A percentile compares a stretch with the other conserved stretches of the same genome.
phyloP scores from a whole-genome alignment of 2,888 invertebrate genomes.

The Acanthoscelides obtectus region DNA sequence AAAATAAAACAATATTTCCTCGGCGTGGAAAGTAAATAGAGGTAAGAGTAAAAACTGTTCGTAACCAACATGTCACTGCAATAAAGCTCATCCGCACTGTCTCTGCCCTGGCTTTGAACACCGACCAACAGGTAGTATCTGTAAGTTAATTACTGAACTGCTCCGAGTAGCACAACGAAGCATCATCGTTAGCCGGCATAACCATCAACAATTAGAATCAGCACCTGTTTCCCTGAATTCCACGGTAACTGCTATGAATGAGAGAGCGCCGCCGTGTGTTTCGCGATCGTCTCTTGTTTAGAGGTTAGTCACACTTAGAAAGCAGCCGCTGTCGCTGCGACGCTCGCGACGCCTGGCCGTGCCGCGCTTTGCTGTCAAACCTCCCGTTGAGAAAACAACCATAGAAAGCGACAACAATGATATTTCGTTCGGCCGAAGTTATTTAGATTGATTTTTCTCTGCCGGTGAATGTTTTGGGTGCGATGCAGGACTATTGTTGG shows the following conservation, averaged over 20 bases:
- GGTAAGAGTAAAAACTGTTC: too few relatives aligned
- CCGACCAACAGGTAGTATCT: neutral
- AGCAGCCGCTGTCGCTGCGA: too few relatives aligned
- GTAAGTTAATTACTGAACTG: neutral
- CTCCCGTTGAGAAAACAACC: neutral
- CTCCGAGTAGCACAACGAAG: neutral
- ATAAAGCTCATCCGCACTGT: too few relatives aligned
- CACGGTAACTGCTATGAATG: neutral
- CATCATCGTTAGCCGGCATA: neutral
- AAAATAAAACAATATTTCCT: too few relatives aligned
- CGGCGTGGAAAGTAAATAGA: too few relatives aligned
- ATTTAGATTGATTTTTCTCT: neutral
- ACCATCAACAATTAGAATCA: too few relatives aligned
- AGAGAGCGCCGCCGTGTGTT: neutral
- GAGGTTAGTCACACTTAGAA: neutral
- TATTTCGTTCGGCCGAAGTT: neutral
- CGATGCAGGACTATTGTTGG: neutral
- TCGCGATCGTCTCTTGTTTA: neutral
- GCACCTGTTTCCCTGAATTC: neutral
- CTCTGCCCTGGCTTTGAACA: too few relatives aligned
- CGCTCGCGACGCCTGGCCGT: neutral
- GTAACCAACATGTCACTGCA: too few relatives aligned
- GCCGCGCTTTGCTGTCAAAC: neutral
- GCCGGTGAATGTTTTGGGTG: neutral
- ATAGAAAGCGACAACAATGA: neutral